Base-by-base conservation (phyloP, 2,797 vertebrate species). In the Gila robusta region DNA sequence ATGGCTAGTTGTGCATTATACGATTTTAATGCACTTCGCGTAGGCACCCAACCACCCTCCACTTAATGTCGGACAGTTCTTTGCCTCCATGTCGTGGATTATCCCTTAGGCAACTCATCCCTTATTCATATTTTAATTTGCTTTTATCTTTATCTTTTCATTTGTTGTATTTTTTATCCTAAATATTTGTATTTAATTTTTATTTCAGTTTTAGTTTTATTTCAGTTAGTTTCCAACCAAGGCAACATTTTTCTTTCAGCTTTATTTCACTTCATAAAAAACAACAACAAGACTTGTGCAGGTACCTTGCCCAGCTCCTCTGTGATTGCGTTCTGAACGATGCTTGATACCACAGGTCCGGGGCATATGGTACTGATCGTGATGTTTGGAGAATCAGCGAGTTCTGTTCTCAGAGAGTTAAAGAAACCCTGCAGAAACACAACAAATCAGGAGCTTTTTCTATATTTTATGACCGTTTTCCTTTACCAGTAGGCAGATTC, bases 271-370 rank as follows among this genome's bases (percentile, higher is more conserved):
- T 26, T 44, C 7, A 26, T 1, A 26, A 9, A 14, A 59, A 52
- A 52, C 9, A 19, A 70, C 8, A 49, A 35, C 28, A 32, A 26
- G 5, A 41, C n/a, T 56, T 16, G 14, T 26, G 16, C 16, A 44
- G 71, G 74, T 93, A 99, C 98, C 97, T 95, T 97, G 59, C 89
- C 90, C 6, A 96, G 26, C 6, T 97, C 93, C 92, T 96, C 97
- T 2, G 94, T 95, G 47, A 97, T 96, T 41, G 96, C 95, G 64
- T 99, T 98, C 11, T 97, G 91, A 89, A 97, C 95, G 2, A 99
- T 96, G 86, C 96, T 92, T 17, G 98, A 99, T 76, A 97, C 95
- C 1, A 99, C 98, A 11, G 97, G 98, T 79, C 98, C 98, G 0
- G 98, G 98, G 91, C 94, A 98, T 88, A 97, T 96, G 41, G 92